Percentiles rank a stretch among this genome's conserved stretches.
phyloP scores from a whole-genome alignment of 2,113 vertebrate genomes.

The Cavia porcellus region DNA sequence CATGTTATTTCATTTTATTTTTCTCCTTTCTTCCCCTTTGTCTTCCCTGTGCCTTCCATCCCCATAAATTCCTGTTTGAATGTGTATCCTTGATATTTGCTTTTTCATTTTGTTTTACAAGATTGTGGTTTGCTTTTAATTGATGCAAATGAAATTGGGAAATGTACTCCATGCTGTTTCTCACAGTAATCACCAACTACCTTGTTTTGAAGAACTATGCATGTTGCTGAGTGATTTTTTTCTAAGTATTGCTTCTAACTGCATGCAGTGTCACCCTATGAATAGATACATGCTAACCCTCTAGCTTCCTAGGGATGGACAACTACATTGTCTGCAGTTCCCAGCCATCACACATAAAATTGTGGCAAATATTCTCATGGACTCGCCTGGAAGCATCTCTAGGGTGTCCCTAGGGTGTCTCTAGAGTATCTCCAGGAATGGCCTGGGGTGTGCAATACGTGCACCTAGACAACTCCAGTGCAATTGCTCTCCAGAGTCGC shows the following conservation, averaged over 20 bases:
- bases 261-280: fast-evolving
- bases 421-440: neutral
- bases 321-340: neutral
- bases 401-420: neutral
- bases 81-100: neutral
- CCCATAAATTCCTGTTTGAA: neutral
- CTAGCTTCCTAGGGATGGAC: neutral
- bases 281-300: fast-evolving
- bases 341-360: neutral
- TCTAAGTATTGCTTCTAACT: neutral
- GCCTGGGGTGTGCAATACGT: neutral
- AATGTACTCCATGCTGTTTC: neutral
- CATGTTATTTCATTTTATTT: neutral
- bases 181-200: neutral
- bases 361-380: neutral
- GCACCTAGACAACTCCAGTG: neutral
- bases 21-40: neutral
- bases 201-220: neutral
- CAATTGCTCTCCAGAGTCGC: neutral
- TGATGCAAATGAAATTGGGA: neutral
- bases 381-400: neutral
- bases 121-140: neutral
- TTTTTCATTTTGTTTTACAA: neutral
- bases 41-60: too few relatives aligned
- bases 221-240: neutral